Conservation (phyloP, 2,113 vertebrate genomes). For the Bambusicola thoracicus region DNA sequence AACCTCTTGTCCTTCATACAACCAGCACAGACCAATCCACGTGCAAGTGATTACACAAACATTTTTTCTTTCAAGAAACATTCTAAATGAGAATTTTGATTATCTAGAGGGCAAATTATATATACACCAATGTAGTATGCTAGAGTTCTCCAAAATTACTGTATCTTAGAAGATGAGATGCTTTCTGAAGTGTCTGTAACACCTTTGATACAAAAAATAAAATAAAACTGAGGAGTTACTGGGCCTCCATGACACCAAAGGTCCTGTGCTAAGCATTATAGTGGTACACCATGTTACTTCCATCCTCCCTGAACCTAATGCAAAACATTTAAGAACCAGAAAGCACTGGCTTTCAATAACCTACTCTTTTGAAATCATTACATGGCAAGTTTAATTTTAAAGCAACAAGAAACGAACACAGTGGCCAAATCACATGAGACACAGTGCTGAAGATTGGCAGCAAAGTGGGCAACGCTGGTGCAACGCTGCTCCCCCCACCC, state of each 20-base stretch:
- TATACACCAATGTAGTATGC: background rate
- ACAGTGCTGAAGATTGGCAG: background rate
- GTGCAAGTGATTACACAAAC: background rate
- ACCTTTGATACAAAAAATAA: background rate
- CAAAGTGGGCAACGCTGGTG: background rate
- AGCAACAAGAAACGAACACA: background rate
- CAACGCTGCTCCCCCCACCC: background rate
- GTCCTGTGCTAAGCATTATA: background rate
- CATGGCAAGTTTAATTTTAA: background rate
- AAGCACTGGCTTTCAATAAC: background rate
- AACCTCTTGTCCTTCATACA: background rate
- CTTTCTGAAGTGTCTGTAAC: background rate
- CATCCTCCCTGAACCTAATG: background rate
- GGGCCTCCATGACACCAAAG: background rate
- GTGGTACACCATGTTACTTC: background rate
- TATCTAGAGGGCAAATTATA: background rate
- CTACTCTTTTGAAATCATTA: background rate
- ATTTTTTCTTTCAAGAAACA: background rate
- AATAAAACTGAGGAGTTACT: background rate
- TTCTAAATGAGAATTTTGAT: background rate
- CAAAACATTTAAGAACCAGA: background rate
- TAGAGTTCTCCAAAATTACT: background rate
- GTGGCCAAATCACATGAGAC: background rate
- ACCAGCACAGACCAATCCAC: background rate
- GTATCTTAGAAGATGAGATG: background rate